Conservation (phyloP, 2,797 vertebrate species). For the Dryobates pubescens region DNA sequence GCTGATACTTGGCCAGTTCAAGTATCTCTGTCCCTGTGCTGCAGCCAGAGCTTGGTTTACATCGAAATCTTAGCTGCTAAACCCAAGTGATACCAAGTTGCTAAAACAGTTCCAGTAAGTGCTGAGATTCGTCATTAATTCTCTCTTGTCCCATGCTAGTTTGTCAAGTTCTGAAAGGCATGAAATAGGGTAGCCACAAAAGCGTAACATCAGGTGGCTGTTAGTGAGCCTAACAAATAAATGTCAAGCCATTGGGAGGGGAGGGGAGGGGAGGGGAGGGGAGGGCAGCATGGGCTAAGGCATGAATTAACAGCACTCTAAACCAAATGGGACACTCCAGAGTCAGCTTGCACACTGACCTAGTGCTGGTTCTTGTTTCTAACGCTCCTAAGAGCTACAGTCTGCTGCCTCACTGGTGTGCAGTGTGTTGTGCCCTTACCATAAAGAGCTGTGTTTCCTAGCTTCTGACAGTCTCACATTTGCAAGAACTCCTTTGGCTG, state of each 20-base stretch:
- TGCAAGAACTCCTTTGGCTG: slow-evolving; percentile 67
- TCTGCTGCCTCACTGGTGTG: not conserved
- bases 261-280: not conserved
- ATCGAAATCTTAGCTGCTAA: not conserved
- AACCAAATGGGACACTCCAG: not conserved
- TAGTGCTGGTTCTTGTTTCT: not conserved
- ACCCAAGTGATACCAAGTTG: not conserved
- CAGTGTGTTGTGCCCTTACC: not conserved
- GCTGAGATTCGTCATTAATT: not conserved
- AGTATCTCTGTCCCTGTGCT: not conserved
- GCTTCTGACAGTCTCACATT: not conserved
- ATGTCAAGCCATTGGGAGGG: not conserved
- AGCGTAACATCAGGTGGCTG: not conserved
- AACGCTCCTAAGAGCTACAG: not conserved
- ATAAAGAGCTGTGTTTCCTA: not conserved
- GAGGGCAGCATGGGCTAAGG: not conserved
- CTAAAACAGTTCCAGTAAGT: not conserved
- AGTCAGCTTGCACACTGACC: not conserved
- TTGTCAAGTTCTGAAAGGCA: not conserved
- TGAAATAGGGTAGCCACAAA: not conserved
- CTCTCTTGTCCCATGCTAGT: not conserved
- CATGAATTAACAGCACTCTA: not conserved
- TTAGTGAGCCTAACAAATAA: not conserved
- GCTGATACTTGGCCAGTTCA: not conserved
- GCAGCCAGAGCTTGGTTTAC: not conserved